Base-by-base conservation (phyloP, 2,797 vertebrate species). In the Carapus acus region DNA sequence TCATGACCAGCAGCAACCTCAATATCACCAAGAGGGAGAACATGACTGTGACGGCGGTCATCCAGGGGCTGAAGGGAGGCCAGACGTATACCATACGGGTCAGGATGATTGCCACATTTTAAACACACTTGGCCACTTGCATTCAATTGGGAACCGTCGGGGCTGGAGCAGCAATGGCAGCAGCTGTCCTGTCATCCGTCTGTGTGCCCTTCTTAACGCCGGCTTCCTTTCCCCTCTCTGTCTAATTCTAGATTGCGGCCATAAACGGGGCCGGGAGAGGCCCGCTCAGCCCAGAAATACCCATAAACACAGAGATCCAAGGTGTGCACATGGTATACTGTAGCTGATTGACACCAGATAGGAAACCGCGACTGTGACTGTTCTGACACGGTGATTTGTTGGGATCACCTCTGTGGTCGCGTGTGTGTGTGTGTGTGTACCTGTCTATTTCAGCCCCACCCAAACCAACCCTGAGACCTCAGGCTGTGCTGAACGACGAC, bases 41-140 rank as follows among this genome's bases (percentile, higher is more conserved):
- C 49, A 85, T 88, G 29, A 90, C 81, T 0, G 59, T 98, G 65
- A 90, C 83, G 17, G 91, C 91, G 2, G 43, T 92, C 69, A 88
- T 99, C 67, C 86, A 91, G 27, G 94, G 95, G 27, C 83, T 99
- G 7, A 96, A 96, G 83, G 96, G 96, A 71, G 96, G 96, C 67
- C 80, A 88, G 41, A 94, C 82, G 11, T 99, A 99, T 71, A 96
- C 89, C 24, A 91, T 99, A 81, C 90, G 89, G 71, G 94, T 94
- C 81, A 90, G 87, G 34, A 27, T 9, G 9, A 27, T 27, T 5
- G 4, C 9, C 24, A 5, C 9, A 27, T 27, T 5, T 9, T 27
- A 9, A 27, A 27, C 9, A 5, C 24, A 27, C 24, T 5, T 9
- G 9, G 24, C 5, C 24, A 27, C 9, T 4, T 27, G 9, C 24